Evolutionary conservation across 2,797 vertebrate genomes (phyloP), one percentile per base, ranked within the genome.

Genomic region (Toxotes lorentzi): DNA sequence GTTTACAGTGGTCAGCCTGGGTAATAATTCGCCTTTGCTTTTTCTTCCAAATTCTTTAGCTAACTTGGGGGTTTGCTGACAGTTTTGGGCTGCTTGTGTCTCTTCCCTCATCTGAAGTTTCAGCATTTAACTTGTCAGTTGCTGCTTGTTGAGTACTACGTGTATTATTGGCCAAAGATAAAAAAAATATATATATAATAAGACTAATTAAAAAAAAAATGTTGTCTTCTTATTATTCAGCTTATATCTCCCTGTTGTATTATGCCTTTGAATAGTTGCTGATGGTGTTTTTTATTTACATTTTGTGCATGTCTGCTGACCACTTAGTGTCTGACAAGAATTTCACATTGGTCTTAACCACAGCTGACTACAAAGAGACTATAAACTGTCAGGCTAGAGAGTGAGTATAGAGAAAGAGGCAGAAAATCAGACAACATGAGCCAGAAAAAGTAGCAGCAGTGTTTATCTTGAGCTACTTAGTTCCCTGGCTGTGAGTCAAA

Each of bases 401-500:
- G 48, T 43, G 62, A 71, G 61, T 35, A 4, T 2, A 45, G 66
- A 70, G 21, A 48, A 68, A 59, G 14, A 69, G 54, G 64, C 61
- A 68, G 62, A 64, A 61, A 72, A 72, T 59, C 51, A 54, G 57
- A 57, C 78, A 57, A 68, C 51, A 64, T 59, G 60, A 70, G 82
- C 62, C 82, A 85, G 71, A 71, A 68, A 81, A 70, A 81, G 71
- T 62, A 56, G 74, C 60, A 75, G 14, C 72, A 74, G 84, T 84
- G 85, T 88, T 88, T 88, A 78, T 89, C 78, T 87, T 85, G 82
- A 89, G 83, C 85, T 84, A 61, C 87, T 91, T 85, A 81, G 73
- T 70, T 87, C 70, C 54, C 70, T 79, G 82, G 86, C 86, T 82
- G 84, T 60, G 86, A 86, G 85, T 89, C 83, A 85, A 81, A 88